Percentiles rank a stretch among this genome's conserved stretches.
These are phyloP conservation scores for Electrophaes corylata DNA, from an alignment of 2,888 invertebrate genomes.

Conservation along the genomic window DNA sequence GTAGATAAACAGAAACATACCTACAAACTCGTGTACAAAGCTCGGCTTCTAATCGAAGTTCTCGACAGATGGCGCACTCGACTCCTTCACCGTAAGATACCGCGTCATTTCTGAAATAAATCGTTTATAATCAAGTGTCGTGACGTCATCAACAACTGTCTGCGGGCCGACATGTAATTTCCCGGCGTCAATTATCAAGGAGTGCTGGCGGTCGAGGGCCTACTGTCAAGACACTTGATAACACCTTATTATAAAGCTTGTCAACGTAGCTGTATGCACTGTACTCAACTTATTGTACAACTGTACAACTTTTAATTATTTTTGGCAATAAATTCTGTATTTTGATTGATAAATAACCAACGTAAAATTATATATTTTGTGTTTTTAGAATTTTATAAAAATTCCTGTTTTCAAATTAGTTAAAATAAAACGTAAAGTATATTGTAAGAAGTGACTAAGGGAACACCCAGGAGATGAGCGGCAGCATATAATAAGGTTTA, in stretches of 20 bases:
- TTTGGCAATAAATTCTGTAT: background rate
- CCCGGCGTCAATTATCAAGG: slow-evolving; percentile 81
- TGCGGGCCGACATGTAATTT: slow-evolving; percentile 80
- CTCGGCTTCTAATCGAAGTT: slow-evolving; percentile 30
- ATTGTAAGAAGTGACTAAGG: too few species aligned
- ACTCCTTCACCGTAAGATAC: slow-evolving; percentile 25
- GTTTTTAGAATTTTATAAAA: too few species aligned
- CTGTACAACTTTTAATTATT: slow-evolving; percentile 9
- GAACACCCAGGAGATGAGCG: too few species aligned
- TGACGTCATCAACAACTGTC: slow-evolving; percentile 84
- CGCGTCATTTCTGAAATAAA: slow-evolving; percentile 74
- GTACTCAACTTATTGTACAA: too few species aligned
- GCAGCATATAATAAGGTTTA: too few species aligned
- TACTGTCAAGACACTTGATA: slow-evolving; percentile 71
- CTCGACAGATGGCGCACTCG: slow-evolving; percentile 33
- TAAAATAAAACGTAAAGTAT: too few species aligned
- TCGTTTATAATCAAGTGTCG: slow-evolving; percentile 81
- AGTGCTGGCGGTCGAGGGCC: slow-evolving; percentile 69
- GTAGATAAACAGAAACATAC: slow-evolving; percentile 8
- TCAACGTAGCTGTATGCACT: slow-evolving; percentile 29
- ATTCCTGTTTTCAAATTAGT: too few species aligned
- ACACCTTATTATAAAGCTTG: slow-evolving; percentile 60
- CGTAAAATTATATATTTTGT: too few species aligned
- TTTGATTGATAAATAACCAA: too few species aligned
- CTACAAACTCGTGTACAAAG: slow-evolving; percentile 17